These are phyloP conservation scores for Brachyistius frenatus DNA, from an alignment of 2,113 vertebrate genomes.

Conservation along the genomic window DNA sequence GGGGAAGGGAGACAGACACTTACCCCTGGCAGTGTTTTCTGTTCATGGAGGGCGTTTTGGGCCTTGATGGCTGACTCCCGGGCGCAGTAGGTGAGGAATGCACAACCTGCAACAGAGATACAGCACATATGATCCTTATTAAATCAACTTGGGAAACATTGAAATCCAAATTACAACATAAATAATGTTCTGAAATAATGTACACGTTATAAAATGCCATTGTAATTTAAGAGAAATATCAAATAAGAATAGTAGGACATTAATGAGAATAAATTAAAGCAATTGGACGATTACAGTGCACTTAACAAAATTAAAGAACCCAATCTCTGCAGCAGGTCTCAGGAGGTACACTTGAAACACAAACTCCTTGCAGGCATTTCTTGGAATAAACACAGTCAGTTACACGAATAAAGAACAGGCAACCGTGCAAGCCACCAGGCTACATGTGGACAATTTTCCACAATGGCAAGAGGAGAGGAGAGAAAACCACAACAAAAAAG, in stretches of 20 bases:
- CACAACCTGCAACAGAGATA: constrained; percentile 89
- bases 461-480: not conserved
- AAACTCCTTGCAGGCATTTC: not conserved
- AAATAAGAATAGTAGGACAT: not conserved
- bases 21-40: constrained; percentile 99
- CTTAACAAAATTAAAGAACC: not conserved
- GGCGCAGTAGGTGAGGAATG: constrained; percentile 98
- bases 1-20: constrained; percentile 75
- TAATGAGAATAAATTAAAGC: not conserved
- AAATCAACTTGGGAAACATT: not conserved
- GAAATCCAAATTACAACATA: not conserved
- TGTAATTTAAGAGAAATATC: not conserved
- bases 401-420: constrained; percentile 19
- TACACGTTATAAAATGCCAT: not conserved
- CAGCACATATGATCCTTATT: constrained; percentile 2
- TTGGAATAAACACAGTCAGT: constrained; percentile 11
- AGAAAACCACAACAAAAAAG: constrained; percentile 14
- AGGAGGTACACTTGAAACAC: not conserved
- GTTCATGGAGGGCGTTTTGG: constrained; percentile 97
- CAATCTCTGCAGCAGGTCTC: not conserved
- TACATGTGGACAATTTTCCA: not conserved
- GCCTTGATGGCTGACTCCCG: constrained; percentile 98
- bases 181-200: constrained; percentile 1
- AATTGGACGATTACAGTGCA: constrained; percentile 1
- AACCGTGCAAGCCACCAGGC: constrained; percentile 19